A percentile compares a stretch with the other conserved stretches of the same genome.
Evolutionary conservation across 2,888 invertebrate genomes (phyloP).

Genomic region (Eupelmus urozonus): DNA sequence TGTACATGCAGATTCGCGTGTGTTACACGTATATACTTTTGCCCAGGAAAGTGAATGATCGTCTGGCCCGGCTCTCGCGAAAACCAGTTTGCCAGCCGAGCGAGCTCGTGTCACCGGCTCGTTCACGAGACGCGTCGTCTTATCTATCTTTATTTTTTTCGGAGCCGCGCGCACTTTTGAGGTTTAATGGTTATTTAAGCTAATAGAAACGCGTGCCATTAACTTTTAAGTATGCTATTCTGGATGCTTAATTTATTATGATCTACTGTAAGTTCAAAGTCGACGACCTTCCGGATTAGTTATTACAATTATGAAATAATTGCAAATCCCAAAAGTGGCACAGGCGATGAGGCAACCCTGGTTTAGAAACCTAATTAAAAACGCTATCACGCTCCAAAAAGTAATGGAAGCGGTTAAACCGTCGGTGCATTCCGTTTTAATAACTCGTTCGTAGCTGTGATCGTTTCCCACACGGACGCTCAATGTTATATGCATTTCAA

Average conservation of each 20-base stretch:
- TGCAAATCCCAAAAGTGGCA: not conserved
- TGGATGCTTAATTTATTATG: too few relatives aligned
- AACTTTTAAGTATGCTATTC: too few relatives aligned
- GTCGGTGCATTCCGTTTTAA: not conserved
- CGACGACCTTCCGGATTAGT: not conserved
- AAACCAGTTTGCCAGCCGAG: constrained; percentile 27
- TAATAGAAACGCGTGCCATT: too few relatives aligned
- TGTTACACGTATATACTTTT: not conserved
- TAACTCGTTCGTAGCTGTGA: not conserved
- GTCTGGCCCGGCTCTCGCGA: not conserved
- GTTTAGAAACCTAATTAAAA: constrained; percentile 33
- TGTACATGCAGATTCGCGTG: not conserved
- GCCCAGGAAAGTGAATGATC: constrained; percentile 33
- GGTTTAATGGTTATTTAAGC: too few relatives aligned
- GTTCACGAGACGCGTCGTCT: not conserved
- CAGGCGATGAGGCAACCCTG: not conserved
- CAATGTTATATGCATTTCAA: too few relatives aligned
- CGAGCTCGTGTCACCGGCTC: not conserved
- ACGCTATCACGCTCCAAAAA: constrained; percentile 24
- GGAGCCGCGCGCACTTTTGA: too few relatives aligned
- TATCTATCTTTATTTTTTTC: too few relatives aligned
- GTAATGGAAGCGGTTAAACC: constrained; percentile 11
- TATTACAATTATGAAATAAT: constrained; percentile 1
- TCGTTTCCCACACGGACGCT: not conserved
- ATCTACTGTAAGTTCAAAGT: too few relatives aligned